Evolutionary conservation across 2,888 invertebrate genomes (phyloP).

Genomic region (Blastobasis lacticolella): DNA sequence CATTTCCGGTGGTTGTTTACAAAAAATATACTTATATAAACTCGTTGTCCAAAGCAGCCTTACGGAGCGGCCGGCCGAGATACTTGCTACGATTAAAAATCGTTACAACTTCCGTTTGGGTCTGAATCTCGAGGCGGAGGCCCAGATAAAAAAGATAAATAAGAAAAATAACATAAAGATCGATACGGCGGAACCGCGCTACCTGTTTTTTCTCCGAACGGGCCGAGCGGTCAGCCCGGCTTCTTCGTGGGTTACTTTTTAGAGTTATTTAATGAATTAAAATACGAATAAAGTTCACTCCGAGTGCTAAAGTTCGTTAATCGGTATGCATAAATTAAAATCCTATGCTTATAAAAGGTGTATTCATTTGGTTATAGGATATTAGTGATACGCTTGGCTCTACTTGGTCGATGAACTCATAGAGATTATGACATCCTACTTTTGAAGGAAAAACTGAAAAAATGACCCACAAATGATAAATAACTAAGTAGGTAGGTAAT

Average conservation of each 20-base stretch:
- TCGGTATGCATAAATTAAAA: too few relatives aligned
- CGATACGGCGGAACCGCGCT: conserved; percentile 68
- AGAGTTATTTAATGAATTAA: too few relatives aligned
- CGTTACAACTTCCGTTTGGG: conserved; percentile 72
- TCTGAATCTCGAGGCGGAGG: conserved; percentile 52
- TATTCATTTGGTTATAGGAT: too few relatives aligned
- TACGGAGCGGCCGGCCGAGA: conserved; percentile 58
- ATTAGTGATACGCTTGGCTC: background rate
- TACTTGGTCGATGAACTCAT: conserved; percentile 15
- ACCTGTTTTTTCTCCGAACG: conserved; percentile 64
- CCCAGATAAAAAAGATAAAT: conserved; percentile 69
- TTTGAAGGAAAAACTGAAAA: too few relatives aligned
- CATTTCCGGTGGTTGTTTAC: conserved; percentile 71
- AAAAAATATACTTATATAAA: conserved; percentile 55
- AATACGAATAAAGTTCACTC: too few relatives aligned
- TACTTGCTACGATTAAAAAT: conserved; percentile 71
- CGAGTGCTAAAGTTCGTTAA: too few relatives aligned
- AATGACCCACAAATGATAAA: too few relatives aligned
- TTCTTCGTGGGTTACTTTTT: background rate
- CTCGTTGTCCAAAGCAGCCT: conserved; percentile 53
- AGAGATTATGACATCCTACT: conserved; percentile 4
- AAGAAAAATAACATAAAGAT: conserved; percentile 70
- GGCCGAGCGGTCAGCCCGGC: conserved; percentile 37
- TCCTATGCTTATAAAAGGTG: too few relatives aligned
- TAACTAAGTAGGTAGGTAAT: too few relatives aligned